phyloP scores from a whole-genome alignment of 2,113 vertebrate genomes.

The Plestiodon gilberti region DNA sequence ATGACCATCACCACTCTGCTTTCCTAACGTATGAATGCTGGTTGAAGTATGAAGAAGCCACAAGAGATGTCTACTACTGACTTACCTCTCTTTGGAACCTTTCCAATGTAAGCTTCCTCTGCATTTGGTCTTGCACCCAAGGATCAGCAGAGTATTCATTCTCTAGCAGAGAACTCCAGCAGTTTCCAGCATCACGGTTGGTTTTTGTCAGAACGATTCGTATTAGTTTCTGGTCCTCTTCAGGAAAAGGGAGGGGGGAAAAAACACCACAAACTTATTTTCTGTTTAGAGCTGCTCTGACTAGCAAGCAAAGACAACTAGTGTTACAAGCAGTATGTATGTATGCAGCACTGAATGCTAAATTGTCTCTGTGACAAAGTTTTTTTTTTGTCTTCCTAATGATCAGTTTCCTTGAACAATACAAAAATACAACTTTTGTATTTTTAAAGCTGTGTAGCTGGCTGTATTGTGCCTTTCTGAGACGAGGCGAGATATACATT shows the following conservation, averaged over 20 bases:
- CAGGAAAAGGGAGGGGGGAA: neutral
- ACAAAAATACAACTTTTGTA: too few relatives aligned
- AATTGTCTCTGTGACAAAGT: neutral
- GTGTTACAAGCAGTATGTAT: neutral
- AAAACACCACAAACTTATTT: neutral
- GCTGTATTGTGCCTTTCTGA: too few relatives aligned
- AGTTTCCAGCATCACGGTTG: slow-evolving; percentile 93
- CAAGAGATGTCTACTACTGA: neutral
- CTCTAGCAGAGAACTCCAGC: slow-evolving; percentile 93
- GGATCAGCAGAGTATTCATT: slow-evolving; percentile 92
- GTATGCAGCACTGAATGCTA: neutral
- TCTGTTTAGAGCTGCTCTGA: neutral
- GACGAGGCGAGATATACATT: too few relatives aligned
- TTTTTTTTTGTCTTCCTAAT: neutral
- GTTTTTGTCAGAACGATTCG: slow-evolving; percentile 93
- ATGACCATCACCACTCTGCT: neutral
- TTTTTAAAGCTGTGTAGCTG: too few relatives aligned
- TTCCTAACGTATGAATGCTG: neutral
- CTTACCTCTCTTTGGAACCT: slow-evolving; percentile 95
- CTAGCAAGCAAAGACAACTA: neutral
- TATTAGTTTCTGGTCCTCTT: slow-evolving; percentile 95
- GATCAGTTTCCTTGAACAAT: too few relatives aligned
- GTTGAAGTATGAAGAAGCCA: neutral
- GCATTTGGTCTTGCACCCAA: slow-evolving; percentile 98
- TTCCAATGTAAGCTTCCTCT: slow-evolving; percentile 95